Evolutionary conservation across 2,113 vertebrate genomes (phyloP), one percentile per base, ranked within the genome.

Genomic region (Bagarius yarrelli): DNA sequence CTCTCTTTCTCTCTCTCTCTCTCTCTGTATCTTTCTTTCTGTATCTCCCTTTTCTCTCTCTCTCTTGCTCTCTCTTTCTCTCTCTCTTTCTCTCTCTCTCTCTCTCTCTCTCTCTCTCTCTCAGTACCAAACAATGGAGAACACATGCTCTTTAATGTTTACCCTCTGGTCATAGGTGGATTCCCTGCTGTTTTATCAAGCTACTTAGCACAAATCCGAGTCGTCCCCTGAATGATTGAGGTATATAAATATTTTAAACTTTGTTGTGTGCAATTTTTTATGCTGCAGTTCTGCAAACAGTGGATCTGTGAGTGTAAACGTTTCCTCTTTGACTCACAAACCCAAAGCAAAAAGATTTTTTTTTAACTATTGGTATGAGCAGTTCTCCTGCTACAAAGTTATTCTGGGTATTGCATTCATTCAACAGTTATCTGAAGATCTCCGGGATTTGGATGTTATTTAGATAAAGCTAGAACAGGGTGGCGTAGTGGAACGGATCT

Each of bases 81-180:
- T 56, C 55, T 52, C 11, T 61, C 18, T 40, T 40, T 34, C 1
- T 52, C 52, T 66, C 47, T 69, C 47, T 78, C 56, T 56, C 21
- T 15, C 55, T 56, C 55, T 52, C 11, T 61, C 18, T 40, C n/a
- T 34, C 1, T 52, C 52, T 66, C 47, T 69, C 47, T 78, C 56
- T n/a, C 59, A 63, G 60, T 53, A 82, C 12, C 40, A 79, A 52
- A 76, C 63, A 80, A 78, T 84, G 73, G 57, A 57, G 81, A 84
- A 82, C 85, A 84, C 80, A 82, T 84, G 82, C 57, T 71, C 47
- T 76, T 55, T 71, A 76, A 63, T 70, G 57, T 59, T 66, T 40
- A 73, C 57, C 77, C 73, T 81, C 79, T 83, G 75, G 74, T 78
- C 73, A 25, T 47, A 67, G 63, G 75, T 71, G 40, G 47, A 77